Base-by-base conservation (phyloP, 2,888 invertebrate species). In the Plusia festucae region DNA sequence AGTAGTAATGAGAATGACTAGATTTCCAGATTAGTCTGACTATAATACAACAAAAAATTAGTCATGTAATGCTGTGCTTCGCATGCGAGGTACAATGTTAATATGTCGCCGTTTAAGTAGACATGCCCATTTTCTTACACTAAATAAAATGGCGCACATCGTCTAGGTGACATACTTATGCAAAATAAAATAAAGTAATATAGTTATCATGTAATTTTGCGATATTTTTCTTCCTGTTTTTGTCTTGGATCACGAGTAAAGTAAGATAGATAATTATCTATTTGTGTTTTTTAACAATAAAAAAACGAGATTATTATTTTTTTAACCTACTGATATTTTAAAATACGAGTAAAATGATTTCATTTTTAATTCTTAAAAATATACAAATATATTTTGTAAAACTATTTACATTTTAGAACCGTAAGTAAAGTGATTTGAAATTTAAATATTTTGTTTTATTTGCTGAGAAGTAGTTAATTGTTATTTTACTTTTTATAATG, bases 1-100 rank as follows among this genome's bases (percentile, higher is more conserved):
- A 40, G 54, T 91, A 73, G 54, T 24, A 46, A 16, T 0, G n/a
- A n/a, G n/a, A 2, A 8, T 16, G 7, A 32, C 16, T 9, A 32
- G 52, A 9, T 18, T 16, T 16, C 11, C 4, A 46, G 13, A 20
- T 11, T 18, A 49, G 46, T 1, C 46, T 20, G 16, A 46, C 16
- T 46, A 4, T 11, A n/a, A n/a, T n/a, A n/a, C n/a, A n/a, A n/a
- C n/a, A n/a, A n/a, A n/a, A n/a, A n/a, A n/a, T n/a, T n/a, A n/a
- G n/a, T n/a, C n/a, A n/a, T n/a, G n/a, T n/a, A n/a, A n/a, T n/a
- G n/a, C n/a, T n/a, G n/a, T n/a, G n/a, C n/a, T n/a, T n/a, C n/a
- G n/a, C n/a, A n/a, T n/a, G n/a, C n/a, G n/a, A n/a, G n/a, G n/a
- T n/a, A n/a, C n/a, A n/a, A n/a, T n/a, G n/a, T n/a, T n/a, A n/a